phyloP scores from a whole-genome alignment of 2,888 invertebrate species.

The Lacanobia oleracea region DNA sequence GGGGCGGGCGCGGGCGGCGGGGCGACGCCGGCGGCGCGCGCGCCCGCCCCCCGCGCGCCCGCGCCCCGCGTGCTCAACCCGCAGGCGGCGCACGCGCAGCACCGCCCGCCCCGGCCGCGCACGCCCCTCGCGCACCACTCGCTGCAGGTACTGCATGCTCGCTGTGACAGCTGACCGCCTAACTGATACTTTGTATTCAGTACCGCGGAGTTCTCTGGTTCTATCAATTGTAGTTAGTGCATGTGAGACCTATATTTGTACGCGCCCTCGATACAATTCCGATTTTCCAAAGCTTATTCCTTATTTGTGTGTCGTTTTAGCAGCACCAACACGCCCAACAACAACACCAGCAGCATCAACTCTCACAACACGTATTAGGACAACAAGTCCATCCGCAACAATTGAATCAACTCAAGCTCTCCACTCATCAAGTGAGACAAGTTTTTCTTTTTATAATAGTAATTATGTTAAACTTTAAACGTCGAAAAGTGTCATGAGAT shows the following conservation, averaged over 20 bases:
- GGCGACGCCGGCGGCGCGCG: slow-evolving; percentile 26
- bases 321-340: slow-evolving; percentile 65
- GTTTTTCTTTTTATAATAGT: slow-evolving; percentile 23
- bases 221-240: slow-evolving; percentile 41
- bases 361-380: slow-evolving; percentile 78
- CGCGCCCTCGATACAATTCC: slow-evolving; percentile 13
- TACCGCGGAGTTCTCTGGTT: neutral
- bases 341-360: slow-evolving; percentile 76
- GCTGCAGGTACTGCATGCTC: slow-evolving; percentile 68
- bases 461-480: slow-evolving; percentile 1
- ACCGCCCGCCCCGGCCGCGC: slow-evolving; percentile 78
- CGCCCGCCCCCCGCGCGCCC: slow-evolving; percentile 46
- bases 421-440: slow-evolving; percentile 80
- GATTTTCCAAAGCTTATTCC: slow-evolving; percentile 46
- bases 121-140: slow-evolving; percentile 72
- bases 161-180: neutral
- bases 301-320: slow-evolving; percentile 54
- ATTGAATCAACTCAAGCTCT: slow-evolving; percentile 82
- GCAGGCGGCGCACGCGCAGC: slow-evolving; percentile 78
- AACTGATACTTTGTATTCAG: slow-evolving; percentile 17
- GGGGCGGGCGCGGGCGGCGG: slow-evolving; percentile 16
- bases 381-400: slow-evolving; percentile 81
- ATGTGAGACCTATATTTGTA: slow-evolving; percentile 33
- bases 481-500: neutral
- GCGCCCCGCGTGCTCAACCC: slow-evolving; percentile 81